Conservation (phyloP, 2,797 vertebrate species). For the Botia almorhae region DNA sequence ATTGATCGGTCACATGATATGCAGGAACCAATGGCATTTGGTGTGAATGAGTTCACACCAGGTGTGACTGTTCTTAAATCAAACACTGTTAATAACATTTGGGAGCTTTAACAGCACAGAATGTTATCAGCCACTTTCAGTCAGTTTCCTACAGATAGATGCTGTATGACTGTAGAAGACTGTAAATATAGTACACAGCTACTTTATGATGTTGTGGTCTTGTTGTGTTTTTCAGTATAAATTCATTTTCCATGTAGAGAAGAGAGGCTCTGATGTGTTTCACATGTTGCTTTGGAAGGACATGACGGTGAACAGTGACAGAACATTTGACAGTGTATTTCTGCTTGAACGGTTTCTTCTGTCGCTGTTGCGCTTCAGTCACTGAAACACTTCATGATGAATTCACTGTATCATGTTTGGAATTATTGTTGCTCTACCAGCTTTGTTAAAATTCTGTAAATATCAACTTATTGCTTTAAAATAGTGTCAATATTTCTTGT, state of each 20-base stretch:
- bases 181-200: too few species aligned
- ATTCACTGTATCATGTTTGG: constrained; percentile 10
- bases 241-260: neutral
- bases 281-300: neutral
- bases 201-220: too few species aligned
- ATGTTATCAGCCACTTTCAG: too few species aligned
- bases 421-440: constrained; percentile 12
- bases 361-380: neutral
- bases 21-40: too few species aligned
- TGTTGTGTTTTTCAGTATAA: too few species aligned
- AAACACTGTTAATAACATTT: too few species aligned
- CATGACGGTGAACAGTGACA: neutral
- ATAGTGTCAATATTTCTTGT: neutral
- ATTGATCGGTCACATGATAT: too few species aligned
- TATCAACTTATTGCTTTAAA: constrained; percentile 8
- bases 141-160: too few species aligned
- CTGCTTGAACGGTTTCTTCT: neutral
- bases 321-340: neutral
- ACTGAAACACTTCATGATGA: neutral
- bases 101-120: too few species aligned
- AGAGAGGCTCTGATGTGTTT: neutral
- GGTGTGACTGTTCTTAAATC: too few species aligned
- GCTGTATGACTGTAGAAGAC: neutral
- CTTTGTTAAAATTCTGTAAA: constrained; percentile 10
- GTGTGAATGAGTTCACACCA: too few species aligned